Conservation (phyloP, 2,113 vertebrate genomes). For the Chlamydotis undulata region DNA sequence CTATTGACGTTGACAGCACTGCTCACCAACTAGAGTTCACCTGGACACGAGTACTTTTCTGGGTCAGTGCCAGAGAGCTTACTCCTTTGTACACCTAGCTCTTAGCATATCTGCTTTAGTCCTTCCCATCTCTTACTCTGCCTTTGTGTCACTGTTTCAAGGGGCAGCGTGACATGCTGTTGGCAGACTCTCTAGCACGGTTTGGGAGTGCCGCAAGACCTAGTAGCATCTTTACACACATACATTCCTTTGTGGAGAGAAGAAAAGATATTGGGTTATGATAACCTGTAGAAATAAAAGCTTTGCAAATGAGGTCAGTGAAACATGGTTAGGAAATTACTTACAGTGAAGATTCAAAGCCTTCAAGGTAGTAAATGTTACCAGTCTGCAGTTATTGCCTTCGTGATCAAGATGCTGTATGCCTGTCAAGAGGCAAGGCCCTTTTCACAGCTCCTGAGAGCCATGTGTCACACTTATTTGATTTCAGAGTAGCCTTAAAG, state of each 20-base stretch:
- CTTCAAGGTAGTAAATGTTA: background rate
- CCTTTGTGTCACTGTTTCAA: background rate
- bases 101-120: background rate
- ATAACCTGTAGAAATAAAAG: slow-evolving; percentile 39
- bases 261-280: background rate
- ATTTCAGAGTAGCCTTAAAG: background rate
- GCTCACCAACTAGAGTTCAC: background rate
- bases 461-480: background rate
- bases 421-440: background rate
- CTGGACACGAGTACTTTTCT: background rate
- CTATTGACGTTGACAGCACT: background rate
- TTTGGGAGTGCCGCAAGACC: background rate
- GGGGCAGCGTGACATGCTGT: background rate
- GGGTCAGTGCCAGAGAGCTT: background rate
- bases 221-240: background rate
- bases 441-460: background rate
- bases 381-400: background rate
- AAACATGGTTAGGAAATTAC: background rate
- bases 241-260: background rate
- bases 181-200: background rate
- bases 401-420: background rate
- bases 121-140: background rate
- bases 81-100: background rate
- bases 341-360: background rate
- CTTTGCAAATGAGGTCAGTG: slow-evolving; percentile 19